Percentiles rank a stretch among this genome's conserved stretches.
These are phyloP conservation scores for Globodera rostochiensis DNA, from an alignment of 1,140 invertebrate genomes.

Conservation along the genomic window DNA sequence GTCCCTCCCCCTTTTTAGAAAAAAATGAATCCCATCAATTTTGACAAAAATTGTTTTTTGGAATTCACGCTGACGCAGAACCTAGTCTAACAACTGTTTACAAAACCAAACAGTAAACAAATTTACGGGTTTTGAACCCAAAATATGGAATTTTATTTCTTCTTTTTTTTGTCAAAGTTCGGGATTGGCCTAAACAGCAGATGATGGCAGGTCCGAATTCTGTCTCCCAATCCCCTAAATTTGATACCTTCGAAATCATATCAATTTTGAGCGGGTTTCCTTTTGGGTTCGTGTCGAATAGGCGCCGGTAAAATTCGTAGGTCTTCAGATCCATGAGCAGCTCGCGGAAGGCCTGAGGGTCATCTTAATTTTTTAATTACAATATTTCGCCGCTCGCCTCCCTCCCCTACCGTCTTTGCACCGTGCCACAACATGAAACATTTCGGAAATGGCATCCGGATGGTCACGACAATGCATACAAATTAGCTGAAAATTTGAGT, in stretches of 20 bases:
- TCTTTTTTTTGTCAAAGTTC: background rate
- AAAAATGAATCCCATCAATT: too few species aligned
- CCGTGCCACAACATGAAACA: constrained; percentile 3
- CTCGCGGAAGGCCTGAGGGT: constrained; percentile 2
- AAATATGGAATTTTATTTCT: background rate
- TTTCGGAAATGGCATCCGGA: constrained; percentile 2
- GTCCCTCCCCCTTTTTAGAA: too few species aligned
- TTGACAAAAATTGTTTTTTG: too few species aligned
- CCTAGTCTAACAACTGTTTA: too few species aligned
- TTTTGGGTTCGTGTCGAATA: background rate
- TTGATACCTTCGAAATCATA: constrained; percentile 7
- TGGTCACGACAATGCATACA: background rate
- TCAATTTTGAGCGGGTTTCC: constrained; percentile 23
- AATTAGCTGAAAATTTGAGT: background rate
- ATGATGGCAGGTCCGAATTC: constrained; percentile 34
- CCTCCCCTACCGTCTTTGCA: constrained; percentile 9
- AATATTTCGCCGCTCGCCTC: background rate
- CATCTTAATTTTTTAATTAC: background rate
- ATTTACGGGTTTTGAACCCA: background rate
- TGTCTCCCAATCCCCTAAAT: background rate
- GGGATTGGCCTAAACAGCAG: constrained; percentile 8
- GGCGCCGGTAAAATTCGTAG: constrained; percentile 7
- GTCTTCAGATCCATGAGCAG: constrained; percentile 26
- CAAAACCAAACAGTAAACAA: background rate
- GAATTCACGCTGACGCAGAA: too few species aligned